Evolutionary conservation across 2,888 invertebrate species (phyloP), one percentile per base, ranked within the genome.

Genomic region (Formica aserva): DNA sequence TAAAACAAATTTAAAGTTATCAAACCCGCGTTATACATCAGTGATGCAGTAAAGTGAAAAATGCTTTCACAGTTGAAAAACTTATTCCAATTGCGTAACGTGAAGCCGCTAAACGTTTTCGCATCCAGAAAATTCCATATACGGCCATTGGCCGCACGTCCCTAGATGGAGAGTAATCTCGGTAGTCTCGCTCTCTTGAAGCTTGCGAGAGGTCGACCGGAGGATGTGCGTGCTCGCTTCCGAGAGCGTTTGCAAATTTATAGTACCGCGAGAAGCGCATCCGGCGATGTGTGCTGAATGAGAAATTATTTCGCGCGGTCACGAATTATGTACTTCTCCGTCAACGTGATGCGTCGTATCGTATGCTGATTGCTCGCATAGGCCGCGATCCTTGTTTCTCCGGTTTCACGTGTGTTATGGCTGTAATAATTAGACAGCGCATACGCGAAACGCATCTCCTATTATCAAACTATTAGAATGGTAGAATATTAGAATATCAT

Each of bases 181-280:
- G 45, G 60, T 71, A 52, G 66, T 41, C 55, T 22, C 22, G 52
- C 63, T 57, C 55, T 66, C 57, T 80, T 71, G 45, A 26, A 62
- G 41, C 41, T 80, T 32, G 60, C 41, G 55, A 26, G 57, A 69
- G 69, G 52, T 78, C 41, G 57, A 13, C 35, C 26, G 22, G 71
- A 15, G 22, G 6, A 26, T 29, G 15, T 41, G 55, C 29, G 15
- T 41, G 22, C 8, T 35, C n/a, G 71, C 57, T 71, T 71, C 35
- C 35, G 60, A 71, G 45, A 45, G 60, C 29, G 35, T 71, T 80
- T 35, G 35, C 13, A 71, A 80, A 80, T 71, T 80, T 80, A 80
- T 71, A 35, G 71, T 35, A 26, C 5, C 9, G 45, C 71, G 60
- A 71, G 22, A 8, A 48, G 45, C 35, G 26, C 45, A 80, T 45